Percentiles rank a stretch among this genome's conserved stretches.
Evolutionary conservation across 2,113 vertebrate species (phyloP).

Genomic region (Bufo gargarizans): DNA sequence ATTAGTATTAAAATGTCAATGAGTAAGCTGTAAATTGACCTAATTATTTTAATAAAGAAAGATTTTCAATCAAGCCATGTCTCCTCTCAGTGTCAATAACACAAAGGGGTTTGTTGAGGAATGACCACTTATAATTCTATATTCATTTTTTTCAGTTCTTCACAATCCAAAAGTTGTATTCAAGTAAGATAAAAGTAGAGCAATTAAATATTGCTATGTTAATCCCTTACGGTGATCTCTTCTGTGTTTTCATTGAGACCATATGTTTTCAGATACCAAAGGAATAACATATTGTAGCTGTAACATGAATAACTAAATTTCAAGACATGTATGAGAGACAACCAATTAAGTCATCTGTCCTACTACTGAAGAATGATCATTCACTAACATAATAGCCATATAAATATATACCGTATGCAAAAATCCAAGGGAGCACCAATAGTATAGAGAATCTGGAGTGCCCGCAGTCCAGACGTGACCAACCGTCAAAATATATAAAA

Average conservation of each 20-base stretch:
- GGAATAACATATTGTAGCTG: not conserved
- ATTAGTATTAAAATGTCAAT: too few species aligned
- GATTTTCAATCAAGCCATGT: not conserved
- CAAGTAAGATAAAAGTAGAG: not conserved
- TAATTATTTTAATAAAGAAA: too few species aligned
- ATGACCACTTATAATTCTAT: constrained; percentile 4
- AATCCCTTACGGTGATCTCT: not conserved
- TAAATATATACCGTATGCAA: too few species aligned
- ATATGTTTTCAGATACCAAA: constrained; percentile 27
- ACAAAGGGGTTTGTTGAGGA: not conserved
- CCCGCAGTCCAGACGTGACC: too few species aligned
- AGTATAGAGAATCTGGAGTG: too few species aligned
- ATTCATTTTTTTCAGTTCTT: constrained; percentile 11
- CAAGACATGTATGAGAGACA: not conserved
- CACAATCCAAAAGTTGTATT: not conserved
- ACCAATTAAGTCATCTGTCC: not conserved
- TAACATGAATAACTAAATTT: not conserved
- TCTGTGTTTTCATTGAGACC: constrained; percentile 3
- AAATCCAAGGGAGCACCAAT: too few species aligned
- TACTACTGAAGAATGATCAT: not conserved
- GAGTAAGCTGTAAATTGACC: too few species aligned
- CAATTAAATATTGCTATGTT: not conserved
- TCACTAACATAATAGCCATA: too few species aligned
- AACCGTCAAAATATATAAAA: too few species aligned
- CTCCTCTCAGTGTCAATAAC: not conserved